phyloP scores from a whole-genome alignment of 2,113 vertebrate species.

The Phycodurus eques region DNA sequence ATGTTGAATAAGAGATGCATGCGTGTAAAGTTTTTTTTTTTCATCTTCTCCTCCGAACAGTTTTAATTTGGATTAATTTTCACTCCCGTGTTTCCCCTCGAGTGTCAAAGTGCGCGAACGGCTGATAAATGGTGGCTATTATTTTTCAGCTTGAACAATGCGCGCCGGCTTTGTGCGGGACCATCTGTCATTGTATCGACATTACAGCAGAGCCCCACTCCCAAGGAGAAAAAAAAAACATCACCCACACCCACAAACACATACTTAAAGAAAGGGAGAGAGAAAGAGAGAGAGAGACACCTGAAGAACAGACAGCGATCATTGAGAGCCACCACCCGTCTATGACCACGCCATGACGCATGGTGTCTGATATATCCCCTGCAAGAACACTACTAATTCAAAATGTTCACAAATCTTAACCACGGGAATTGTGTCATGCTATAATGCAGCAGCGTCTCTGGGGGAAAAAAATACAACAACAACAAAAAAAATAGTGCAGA shows the following conservation, averaged over 20 bases:
- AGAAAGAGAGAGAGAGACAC: conserved; percentile 77
- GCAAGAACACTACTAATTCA: conserved; percentile 10
- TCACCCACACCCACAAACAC: conserved; percentile 78
- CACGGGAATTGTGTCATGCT: neutral
- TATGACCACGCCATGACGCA: conserved; percentile 42
- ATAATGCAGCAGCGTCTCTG: neutral
- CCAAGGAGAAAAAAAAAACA: conserved; percentile 61
- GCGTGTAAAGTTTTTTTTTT: conserved; percentile 2
- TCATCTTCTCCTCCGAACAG: neutral
- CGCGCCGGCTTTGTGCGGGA: conserved; percentile 83
- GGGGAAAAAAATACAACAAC: neutral
- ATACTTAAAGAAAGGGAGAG: conserved; percentile 48
- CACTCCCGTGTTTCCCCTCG: conserved; percentile 26
- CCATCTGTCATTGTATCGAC: conserved; percentile 82
- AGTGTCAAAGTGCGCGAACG: conserved; percentile 24
- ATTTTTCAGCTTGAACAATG: conserved; percentile 63
- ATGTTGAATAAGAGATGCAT: conserved; percentile 9
- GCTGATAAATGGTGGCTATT: conserved; percentile 63
- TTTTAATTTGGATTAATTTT: conserved; percentile 44
- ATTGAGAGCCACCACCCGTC: conserved; percentile 60
- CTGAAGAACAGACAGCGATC: conserved; percentile 81
- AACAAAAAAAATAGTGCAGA: neutral
- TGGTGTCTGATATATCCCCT: conserved; percentile 42
- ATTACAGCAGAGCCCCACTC: conserved; percentile 52
- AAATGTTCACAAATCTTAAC: neutral